Evolutionary conservation across 2,888 invertebrate species (phyloP).

Genomic region (Stenolophus ochropezus): DNA sequence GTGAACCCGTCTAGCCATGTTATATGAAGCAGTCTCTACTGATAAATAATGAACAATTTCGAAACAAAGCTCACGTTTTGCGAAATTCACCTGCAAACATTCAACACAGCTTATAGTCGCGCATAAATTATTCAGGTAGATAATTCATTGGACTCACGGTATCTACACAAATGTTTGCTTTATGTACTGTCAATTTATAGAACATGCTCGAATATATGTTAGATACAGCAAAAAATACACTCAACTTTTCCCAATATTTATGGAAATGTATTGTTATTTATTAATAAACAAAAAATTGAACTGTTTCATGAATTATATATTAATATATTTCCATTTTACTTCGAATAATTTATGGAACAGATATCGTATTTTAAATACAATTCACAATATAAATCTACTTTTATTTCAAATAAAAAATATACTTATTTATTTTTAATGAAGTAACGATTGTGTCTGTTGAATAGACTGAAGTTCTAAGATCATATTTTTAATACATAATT

Average conservation of each 20-base stretch:
- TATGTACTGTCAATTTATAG: conserved; percentile 1
- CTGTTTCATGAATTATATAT: background rate
- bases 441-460: no score
- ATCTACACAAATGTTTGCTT: conserved; percentile 30
- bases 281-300: background rate
- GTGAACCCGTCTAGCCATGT: no score
- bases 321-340: conserved; percentile 5
- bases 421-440: no score
- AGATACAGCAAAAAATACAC: background rate
- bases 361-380: no score
- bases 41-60: conserved; percentile 8
- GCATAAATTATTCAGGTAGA: conserved; percentile 44
- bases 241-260: background rate
- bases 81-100: conserved; percentile 49
- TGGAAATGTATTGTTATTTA: background rate
- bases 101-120: conserved; percentile 16
- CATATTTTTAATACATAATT: no score
- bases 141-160: conserved; percentile 54
- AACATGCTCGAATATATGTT: background rate
- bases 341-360: background rate
- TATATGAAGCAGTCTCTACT: no score
- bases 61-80: conserved; percentile 52
- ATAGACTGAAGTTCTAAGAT: no score
- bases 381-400: no score
- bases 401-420: no score